These are phyloP conservation scores for Oncopeltus fasciatus DNA, from an alignment of 1,140 invertebrate genomes.

Conservation along the genomic window DNA sequence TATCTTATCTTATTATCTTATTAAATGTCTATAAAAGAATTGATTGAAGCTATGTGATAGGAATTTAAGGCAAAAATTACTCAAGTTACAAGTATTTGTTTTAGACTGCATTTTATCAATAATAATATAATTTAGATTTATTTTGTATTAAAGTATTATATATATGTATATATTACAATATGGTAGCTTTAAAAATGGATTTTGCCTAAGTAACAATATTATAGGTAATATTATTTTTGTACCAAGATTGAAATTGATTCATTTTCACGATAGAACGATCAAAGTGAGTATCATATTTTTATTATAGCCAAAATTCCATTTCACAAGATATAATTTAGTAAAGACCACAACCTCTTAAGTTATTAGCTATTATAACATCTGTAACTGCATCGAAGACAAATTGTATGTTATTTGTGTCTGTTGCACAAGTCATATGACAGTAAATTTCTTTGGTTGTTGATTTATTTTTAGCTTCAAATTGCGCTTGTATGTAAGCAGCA, in stretches of 20 bases:
- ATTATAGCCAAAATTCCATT: not conserved
- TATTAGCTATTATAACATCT: slow-evolving; percentile 86
- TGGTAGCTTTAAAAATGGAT: not conserved
- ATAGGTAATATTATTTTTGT: not conserved
- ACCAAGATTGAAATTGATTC: not conserved
- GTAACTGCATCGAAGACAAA: slow-evolving; percentile 87
- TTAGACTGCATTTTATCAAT: not conserved
- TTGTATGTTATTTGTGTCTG: slow-evolving; percentile 80
- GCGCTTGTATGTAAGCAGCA: slow-evolving; percentile 72
- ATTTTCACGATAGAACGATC: not conserved
- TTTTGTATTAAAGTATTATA: not conserved
- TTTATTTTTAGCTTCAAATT: slow-evolving; percentile 80
- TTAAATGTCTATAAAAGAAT: no score
- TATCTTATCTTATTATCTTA: no score
- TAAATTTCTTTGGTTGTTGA: slow-evolving; percentile 80
- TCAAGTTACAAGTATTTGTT: no score
- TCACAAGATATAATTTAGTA: slow-evolving; percentile 34
- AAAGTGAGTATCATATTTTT: slow-evolving; percentile 2
- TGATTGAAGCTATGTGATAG: no score
- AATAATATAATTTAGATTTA: not conserved
- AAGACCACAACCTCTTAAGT: slow-evolving; percentile 81
- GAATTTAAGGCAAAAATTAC: no score
- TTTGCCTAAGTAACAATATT: not conserved
- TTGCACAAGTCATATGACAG: slow-evolving; percentile 83
- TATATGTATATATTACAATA: not conserved